These are phyloP conservation scores for Terrapene triunguis DNA, from an alignment of 2,113 vertebrate species.

Conservation along the genomic window DNA sequence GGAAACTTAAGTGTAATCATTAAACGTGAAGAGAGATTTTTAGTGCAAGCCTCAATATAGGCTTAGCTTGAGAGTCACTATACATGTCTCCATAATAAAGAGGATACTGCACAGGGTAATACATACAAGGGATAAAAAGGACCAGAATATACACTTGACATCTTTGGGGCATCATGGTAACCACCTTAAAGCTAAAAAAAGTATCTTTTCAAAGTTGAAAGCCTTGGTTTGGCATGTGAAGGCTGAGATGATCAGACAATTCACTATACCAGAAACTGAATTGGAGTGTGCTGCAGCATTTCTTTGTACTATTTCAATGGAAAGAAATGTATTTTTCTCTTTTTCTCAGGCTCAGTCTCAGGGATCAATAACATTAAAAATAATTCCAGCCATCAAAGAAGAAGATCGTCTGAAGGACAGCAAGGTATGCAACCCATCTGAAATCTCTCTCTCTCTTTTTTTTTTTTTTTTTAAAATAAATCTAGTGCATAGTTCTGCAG, in stretches of 20 bases:
- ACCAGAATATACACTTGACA: background rate
- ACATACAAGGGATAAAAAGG: background rate
- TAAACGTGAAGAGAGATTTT: background rate
- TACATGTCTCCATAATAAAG: background rate
- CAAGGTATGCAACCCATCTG: conserved; percentile 80
- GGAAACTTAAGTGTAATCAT: background rate
- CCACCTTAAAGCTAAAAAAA: background rate
- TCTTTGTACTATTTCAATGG: background rate
- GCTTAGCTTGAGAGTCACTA: background rate
- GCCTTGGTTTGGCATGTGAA: background rate
- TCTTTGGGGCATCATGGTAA: background rate
- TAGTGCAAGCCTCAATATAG: background rate
- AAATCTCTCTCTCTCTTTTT: fast-evolving
- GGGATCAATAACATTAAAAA: conserved; percentile 95
- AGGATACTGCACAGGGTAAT: background rate
- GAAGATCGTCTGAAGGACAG: conserved; percentile 91
- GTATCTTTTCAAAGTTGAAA: background rate
- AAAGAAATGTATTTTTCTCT: background rate
- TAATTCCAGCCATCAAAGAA: conserved; percentile 93
- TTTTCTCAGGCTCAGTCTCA: conserved; percentile 91
- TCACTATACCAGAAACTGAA: background rate
- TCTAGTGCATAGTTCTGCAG: background rate
- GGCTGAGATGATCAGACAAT: background rate
- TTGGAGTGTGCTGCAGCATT: background rate
- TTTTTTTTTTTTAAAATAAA: too few species aligned